A percentile compares a stretch with the other conserved stretches of the same genome.
These are phyloP conservation scores for Wiebesia pumilae DNA, from an alignment of 1,140 invertebrate genomes.

Conservation along the genomic window DNA sequence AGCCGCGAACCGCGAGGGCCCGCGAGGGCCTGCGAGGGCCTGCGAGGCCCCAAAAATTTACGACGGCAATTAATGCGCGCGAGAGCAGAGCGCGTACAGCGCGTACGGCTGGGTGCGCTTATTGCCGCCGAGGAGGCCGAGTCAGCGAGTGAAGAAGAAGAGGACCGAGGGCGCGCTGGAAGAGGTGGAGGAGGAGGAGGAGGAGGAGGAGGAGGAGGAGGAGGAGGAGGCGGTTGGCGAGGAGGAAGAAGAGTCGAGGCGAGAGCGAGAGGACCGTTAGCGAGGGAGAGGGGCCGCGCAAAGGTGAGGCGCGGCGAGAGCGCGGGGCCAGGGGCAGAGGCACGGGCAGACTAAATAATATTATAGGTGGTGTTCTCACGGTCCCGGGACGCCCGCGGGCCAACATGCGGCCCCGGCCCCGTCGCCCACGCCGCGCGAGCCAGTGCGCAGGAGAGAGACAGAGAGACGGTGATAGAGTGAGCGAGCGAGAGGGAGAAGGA, in stretches of 20 bases:
- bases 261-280: conserved; percentile 56
- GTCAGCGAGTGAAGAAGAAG: conserved; percentile 12
- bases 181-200: background rate
- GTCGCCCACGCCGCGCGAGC: conserved; percentile 69
- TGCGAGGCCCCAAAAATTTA: conserved; percentile 70
- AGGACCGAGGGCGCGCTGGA: background rate
- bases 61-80: conserved; percentile 75
- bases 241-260: conserved; percentile 48
- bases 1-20: conserved; percentile 45
- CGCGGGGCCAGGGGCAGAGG: conserved; percentile 45
- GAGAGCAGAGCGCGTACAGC: conserved; percentile 70
- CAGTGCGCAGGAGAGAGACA: conserved; percentile 42
- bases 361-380: conserved; percentile 76
- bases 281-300: conserved; percentile 44
- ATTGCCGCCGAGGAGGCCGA: conserved; percentile 19
- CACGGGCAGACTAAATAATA: conserved; percentile 75
- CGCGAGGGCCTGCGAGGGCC: conserved; percentile 54
- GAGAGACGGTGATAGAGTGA: conserved; percentile 49
- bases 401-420: conserved; percentile 70
- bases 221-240: conserved; percentile 54
- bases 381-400: conserved; percentile 75
- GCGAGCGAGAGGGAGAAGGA: background rate
- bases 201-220: conserved; percentile 10
- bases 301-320: conserved; percentile 6
- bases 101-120: conserved; percentile 66